Conservation (phyloP, 2,797 vertebrate species). For the Enoplosus armatus region DNA sequence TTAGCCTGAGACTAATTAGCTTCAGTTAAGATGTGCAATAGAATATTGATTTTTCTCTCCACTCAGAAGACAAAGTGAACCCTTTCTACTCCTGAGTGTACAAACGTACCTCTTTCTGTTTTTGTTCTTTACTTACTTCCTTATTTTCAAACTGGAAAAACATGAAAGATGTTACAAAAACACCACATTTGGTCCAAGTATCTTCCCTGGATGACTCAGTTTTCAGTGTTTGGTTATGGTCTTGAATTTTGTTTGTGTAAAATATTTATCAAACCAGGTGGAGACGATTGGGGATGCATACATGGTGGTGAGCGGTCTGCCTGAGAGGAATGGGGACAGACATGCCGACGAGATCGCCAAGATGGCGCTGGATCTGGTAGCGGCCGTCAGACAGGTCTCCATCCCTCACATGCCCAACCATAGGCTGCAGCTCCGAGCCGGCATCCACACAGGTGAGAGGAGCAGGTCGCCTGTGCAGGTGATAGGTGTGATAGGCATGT, state of each 20-base stretch:
- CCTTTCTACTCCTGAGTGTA: no score
- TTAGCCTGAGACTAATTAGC: no score
- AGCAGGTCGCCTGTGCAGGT: not conserved
- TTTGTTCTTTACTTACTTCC: no score
- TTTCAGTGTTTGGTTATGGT: not conserved
- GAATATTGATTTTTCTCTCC: no score
- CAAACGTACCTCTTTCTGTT: no score
- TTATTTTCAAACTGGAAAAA: no score
- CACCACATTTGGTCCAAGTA: not conserved
- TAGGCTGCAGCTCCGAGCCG: conserved; percentile 89
- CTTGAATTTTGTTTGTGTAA: conserved; percentile 3
- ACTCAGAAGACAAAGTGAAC: no score
- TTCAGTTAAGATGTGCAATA: no score
- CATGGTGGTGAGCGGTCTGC: conserved; percentile 93
- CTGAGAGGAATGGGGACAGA: conserved; percentile 89
- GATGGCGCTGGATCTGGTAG: conserved; percentile 92
- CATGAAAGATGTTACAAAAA: not conserved
- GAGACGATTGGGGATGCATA: conserved; percentile 93
- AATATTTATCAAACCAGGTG: conserved; percentile 77
- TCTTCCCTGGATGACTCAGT: not conserved
- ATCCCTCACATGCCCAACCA: conserved; percentile 89
- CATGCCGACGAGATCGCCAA: conserved; percentile 92
- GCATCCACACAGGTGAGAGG: conserved; percentile 89
- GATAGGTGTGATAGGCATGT: not conserved
- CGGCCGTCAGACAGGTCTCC: conserved; percentile 89